Percentiles rank a stretch among this genome's conserved stretches.
Conservation (phyloP, 2,888 invertebrate genomes). For the Metallyticus violacea region DNA sequence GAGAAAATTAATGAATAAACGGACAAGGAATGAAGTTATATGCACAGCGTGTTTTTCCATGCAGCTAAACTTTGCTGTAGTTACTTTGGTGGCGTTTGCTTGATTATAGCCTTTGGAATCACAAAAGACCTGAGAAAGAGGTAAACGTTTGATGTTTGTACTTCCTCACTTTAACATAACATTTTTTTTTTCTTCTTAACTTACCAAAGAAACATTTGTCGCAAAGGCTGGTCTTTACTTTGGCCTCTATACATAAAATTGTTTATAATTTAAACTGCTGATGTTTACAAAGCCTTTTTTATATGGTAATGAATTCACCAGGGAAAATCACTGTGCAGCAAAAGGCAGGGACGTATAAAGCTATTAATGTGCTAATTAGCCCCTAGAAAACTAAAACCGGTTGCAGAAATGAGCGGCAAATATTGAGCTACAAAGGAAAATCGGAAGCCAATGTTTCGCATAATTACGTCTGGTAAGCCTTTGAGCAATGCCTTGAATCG, state of each 20-base stretch:
- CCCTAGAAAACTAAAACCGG: background rate
- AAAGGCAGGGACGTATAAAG: background rate
- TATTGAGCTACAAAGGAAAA: background rate
- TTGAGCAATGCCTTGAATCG: too few relatives aligned
- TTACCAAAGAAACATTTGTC: background rate
- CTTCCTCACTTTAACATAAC: background rate
- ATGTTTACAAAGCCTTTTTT: background rate
- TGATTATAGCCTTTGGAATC: too few relatives aligned
- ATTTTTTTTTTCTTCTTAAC: background rate
- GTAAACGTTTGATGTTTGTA: background rate
- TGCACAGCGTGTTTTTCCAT: background rate
- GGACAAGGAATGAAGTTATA: background rate
- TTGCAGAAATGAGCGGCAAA: background rate
- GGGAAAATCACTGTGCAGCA: background rate
- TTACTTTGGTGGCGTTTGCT: background rate
- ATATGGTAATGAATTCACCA: background rate
- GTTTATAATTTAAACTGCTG: background rate
- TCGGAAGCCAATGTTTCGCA: background rate
- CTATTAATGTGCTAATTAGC: background rate
- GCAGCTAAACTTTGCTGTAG: background rate
- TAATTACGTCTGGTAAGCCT: too few relatives aligned
- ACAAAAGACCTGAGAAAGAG: background rate
- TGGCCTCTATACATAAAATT: background rate
- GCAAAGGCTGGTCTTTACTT: background rate
- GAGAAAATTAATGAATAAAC: background rate